Conservation (phyloP, 2,797 vertebrate genomes). For the Alca torda region DNA sequence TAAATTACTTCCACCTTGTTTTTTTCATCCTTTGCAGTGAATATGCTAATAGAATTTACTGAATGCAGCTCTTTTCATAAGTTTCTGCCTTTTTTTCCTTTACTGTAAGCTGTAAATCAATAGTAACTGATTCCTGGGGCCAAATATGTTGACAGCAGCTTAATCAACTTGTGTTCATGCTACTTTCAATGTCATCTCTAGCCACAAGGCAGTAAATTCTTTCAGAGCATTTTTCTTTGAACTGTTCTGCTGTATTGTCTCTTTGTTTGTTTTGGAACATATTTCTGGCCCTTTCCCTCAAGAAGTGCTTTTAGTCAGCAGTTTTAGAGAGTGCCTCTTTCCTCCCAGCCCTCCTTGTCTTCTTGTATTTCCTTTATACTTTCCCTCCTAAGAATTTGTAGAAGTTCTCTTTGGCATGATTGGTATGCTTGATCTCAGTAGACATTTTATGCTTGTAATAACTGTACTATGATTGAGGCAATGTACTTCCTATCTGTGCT, state of each 20-base stretch:
- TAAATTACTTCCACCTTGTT: constrained; percentile 12
- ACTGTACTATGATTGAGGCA: neutral
- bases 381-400: neutral
- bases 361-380: constrained; percentile 11
- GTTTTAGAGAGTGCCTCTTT: constrained; percentile 22
- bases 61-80: constrained; percentile 41
- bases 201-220: constrained; percentile 63
- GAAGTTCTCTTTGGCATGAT: neutral
- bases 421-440: neutral
- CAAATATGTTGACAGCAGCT: constrained; percentile 57
- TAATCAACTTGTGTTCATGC: constrained; percentile 27
- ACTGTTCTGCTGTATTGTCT: neutral
- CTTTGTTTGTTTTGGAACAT: constrained; percentile 45
- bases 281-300: constrained; percentile 23
- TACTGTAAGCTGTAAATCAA: constrained; percentile 53
- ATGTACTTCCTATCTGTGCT: neutral
- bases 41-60: constrained; percentile 52
- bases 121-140: constrained; percentile 51
- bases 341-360: neutral
- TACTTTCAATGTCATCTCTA: constrained; percentile 67
- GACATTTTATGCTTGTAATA: neutral
- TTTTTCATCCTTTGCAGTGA: neutral
- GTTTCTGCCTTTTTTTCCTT: constrained; percentile 29
- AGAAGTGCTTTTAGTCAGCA: constrained; percentile 34
- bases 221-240: constrained; percentile 60